Conservation (phyloP, 2,888 invertebrate genomes). For the Oligia strigilis region DNA sequence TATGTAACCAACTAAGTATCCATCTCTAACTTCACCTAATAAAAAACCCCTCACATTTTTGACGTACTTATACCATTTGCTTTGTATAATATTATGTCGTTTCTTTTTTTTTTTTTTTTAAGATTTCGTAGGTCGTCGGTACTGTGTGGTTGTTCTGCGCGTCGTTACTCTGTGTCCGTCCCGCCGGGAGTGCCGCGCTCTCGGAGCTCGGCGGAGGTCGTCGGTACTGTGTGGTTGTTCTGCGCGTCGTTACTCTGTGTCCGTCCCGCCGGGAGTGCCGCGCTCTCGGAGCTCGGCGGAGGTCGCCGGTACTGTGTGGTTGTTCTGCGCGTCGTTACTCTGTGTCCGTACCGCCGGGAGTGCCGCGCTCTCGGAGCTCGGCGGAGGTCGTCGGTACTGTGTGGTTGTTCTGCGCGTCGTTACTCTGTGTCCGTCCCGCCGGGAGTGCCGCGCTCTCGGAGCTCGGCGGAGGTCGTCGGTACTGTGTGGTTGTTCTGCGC, state of each 20-base stretch:
- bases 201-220: neutral
- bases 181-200: conserved; percentile 6
- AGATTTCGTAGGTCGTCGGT: neutral
- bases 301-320: too few species aligned
- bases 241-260: neutral
- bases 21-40: neutral
- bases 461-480: neutral
- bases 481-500: neutral
- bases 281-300: neutral
- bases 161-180: neutral
- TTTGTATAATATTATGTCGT: neutral
- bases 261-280: conserved; percentile 11
- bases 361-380: neutral
- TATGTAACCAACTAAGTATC: neutral
- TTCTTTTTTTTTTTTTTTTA: too few species aligned
- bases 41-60: neutral
- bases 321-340: neutral
- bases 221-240: too few species aligned
- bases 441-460: neutral
- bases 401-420: neutral
- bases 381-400: neutral
- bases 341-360: conserved; percentile 8
- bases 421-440: neutral
- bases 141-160: conserved; percentile 2
- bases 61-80: neutral